These are phyloP conservation scores for Serripes groenlandicus DNA, from an alignment of 2,888 invertebrate species.

Conservation along the genomic window DNA sequence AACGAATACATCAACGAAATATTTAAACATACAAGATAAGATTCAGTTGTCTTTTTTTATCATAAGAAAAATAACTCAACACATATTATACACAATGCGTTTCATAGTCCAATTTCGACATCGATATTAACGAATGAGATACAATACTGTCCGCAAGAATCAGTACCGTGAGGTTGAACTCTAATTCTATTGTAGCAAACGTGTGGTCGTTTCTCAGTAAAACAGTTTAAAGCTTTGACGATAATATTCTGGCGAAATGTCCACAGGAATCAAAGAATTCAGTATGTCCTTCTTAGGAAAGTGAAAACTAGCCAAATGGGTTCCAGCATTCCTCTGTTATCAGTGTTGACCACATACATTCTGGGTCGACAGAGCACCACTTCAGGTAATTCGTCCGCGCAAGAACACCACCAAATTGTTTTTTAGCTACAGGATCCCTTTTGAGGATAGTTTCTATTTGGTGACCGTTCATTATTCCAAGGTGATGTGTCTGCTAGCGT, in stretches of 20 bases:
- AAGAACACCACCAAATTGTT: constrained; percentile 19
- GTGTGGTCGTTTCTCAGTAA: no score
- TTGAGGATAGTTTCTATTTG: neutral
- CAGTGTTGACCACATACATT: constrained; percentile 31
- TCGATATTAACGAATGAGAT: no score
- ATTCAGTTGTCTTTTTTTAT: no score
- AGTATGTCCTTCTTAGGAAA: constrained; percentile 20
- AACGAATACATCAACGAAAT: no score
- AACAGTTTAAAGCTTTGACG: constrained; percentile 18
- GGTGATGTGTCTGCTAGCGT: constrained; percentile 16
- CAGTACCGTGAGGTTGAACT: no score
- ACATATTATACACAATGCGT: no score
- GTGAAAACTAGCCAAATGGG: constrained; percentile 10
- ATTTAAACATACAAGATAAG: no score
- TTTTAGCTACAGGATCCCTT: neutral
- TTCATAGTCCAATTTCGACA: no score
- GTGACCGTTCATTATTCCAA: constrained; percentile 25
- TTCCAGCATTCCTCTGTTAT: constrained; percentile 13
- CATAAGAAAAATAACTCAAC: no score
- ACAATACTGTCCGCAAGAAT: no score
- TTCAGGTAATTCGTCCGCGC: constrained; percentile 22
- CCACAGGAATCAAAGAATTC: constrained; percentile 33
- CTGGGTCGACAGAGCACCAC: neutral
- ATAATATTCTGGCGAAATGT: constrained; percentile 24
- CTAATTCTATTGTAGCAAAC: no score